Evolutionary conservation across 2,113 vertebrate species (phyloP).

Genomic region (Atrichornis clamosus): DNA sequence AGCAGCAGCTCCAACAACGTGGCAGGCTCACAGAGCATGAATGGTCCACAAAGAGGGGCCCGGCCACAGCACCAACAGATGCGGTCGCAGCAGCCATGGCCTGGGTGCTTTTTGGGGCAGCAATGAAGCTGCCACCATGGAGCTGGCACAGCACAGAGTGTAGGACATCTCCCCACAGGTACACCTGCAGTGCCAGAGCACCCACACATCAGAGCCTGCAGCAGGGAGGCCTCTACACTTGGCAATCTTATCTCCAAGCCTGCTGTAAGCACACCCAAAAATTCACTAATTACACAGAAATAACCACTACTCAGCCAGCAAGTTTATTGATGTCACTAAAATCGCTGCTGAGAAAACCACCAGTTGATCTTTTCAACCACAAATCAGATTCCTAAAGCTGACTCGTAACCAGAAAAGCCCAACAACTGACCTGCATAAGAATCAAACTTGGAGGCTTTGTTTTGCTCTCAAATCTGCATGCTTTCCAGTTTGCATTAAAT

Average conservation of each 20-base stretch:
- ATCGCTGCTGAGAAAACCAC: conserved; percentile 25
- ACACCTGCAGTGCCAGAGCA: background rate
- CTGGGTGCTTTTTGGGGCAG: accelerated
- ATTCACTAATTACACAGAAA: background rate
- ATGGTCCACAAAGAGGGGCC: background rate
- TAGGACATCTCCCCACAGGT: background rate
- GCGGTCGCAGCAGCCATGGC: background rate
- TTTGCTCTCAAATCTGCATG: background rate
- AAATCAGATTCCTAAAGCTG: conserved; percentile 21
- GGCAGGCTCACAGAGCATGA: accelerated
- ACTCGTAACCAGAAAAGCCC: conserved; percentile 22
- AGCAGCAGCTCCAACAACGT: background rate
- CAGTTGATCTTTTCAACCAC: conserved; percentile 2
- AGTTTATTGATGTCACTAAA: background rate
- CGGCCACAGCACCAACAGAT: background rate
- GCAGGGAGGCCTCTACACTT: background rate
- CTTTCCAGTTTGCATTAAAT: background rate
- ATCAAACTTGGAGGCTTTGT: background rate
- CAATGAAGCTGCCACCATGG: background rate
- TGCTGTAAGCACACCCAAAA: background rate
- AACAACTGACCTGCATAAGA: background rate
- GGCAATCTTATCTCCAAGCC: background rate
- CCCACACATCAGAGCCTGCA: accelerated
- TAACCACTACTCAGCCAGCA: background rate
- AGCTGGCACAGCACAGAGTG: background rate